These are phyloP conservation scores for Orchesella cincta DNA, from an alignment of 1,140 invertebrate species.

Conservation along the genomic window DNA sequence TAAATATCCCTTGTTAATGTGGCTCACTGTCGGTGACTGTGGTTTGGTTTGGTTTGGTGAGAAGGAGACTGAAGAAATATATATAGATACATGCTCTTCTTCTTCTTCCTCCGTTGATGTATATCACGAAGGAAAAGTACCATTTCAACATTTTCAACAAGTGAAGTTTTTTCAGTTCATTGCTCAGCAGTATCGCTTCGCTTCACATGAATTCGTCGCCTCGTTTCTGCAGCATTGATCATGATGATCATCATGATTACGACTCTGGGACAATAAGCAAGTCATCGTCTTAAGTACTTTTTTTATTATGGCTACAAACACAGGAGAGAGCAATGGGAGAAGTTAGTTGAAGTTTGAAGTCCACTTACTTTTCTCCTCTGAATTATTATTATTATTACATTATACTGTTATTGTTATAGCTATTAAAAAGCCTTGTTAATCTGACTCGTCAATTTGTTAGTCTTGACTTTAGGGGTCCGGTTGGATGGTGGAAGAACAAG, in stretches of 20 bases:
- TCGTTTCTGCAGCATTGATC: neutral
- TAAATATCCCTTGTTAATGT: conserved; percentile 18
- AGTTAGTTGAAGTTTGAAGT: neutral
- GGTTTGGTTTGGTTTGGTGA: neutral
- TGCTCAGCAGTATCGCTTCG: conserved; percentile 3
- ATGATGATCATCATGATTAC: neutral
- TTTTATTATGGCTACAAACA: neutral
- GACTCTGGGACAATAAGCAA: conserved; percentile 21
- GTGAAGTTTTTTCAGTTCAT: conserved; percentile 21
- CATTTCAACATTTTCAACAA: neutral
- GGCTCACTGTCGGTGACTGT: neutral
- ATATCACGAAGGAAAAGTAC: neutral
- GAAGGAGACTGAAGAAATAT: neutral
- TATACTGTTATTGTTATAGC: conserved; percentile 2
- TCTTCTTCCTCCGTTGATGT: too few species aligned
- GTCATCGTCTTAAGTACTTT: conserved; percentile 16
- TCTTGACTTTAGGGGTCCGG: too few species aligned
- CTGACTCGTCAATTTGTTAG: conserved; percentile 11
- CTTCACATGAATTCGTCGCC: conserved; percentile 26
- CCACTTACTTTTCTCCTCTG: neutral
- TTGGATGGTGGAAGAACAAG: too few species aligned
- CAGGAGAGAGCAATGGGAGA: neutral
- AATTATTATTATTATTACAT: conserved; percentile 20
- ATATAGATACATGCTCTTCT: too few species aligned
- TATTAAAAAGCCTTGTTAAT: conserved; percentile 19